Evolutionary conservation across 2,113 vertebrate species (phyloP), one percentile per base, ranked within the genome.

Genomic region (Platysternon megacephalum): DNA sequence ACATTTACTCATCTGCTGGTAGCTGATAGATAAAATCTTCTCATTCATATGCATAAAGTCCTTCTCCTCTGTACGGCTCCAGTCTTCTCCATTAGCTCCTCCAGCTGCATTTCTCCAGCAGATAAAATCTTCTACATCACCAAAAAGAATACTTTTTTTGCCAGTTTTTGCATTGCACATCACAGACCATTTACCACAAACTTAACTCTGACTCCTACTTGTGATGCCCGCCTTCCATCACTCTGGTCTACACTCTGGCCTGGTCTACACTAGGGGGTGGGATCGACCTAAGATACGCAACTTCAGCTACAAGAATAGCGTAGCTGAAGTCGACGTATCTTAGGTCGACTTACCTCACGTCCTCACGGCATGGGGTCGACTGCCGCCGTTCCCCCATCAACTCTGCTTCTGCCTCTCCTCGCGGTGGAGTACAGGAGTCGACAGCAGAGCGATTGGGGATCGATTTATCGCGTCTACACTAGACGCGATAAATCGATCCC

Each of bases 211-310:
- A 44, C 28, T 89, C 79, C 86, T 53, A 51, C 58, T 93, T 81
- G 46, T 35, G 88, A 90, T 88, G 90, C 82, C 85, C 90, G 91
- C 68, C n/a, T 90, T 96, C 90, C 53, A 79, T 96, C 88, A 87
- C 76, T 17, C 48, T 83, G 44, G 44, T 46, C 44, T 44, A 7
- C 44, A 44, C 44, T 44, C 44, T 44, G 44, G 44, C 44, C 44
- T 46, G 44, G 44, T 46, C 44, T 46, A 46, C 44, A 46, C 6
- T 46, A 46, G 44, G 44, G 44, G 44, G 44, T 46, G 44, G 44
- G 44, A 46, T 46, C 8, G 44, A 46, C 44, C 44, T 46, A 46
- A 46, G 44, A 46, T 46, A 46, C 44, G 5, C 44, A 46, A 46
- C 44, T 46, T 46, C 44, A 46, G 44, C 44, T 46, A 46, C 44